Evolutionary conservation across 1,140 invertebrate genomes (phyloP), one percentile per base, ranked within the genome.

Genomic region (Drosophila takahashii): DNA sequence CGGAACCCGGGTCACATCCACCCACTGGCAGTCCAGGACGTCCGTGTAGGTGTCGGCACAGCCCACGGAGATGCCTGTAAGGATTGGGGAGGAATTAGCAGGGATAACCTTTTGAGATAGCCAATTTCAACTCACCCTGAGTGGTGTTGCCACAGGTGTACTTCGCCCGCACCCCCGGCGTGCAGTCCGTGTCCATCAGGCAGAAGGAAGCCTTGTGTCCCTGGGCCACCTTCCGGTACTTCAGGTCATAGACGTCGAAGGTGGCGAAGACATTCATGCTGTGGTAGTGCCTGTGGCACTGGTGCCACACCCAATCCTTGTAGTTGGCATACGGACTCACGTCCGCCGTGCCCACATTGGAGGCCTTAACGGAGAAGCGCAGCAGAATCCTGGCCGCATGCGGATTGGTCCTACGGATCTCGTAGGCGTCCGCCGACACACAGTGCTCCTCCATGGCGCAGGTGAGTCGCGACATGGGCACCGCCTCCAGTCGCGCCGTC

Each of bases 401-500:
- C 6, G 90, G 90, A 39, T 89, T 56, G 0, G 70, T 79, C 13
- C 47, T 48, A 67, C 96, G 95, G 36, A 96, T 93, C 80, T 94
- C 94, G 89, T 98, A 98, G 2, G 98, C 98, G 44, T 95, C 94
- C 0, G 95, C 94, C 0, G 97, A 95, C 0, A 99, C 92, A 83
- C 98, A 99, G 86, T 98, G 98, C 91, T 99, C 98, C 83, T 99
- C 98, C 97, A 99, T 98, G 6, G 98, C 97, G 85, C 98, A 99
- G 69, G 97, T 96, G 1, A 99, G 93, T 81, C 95, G 95, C 51
- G 95, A 96, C 77, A 98, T 93, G 50, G 96, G 95, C 39, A 95
- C 94, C 62, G 98, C 96, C 91, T 98, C 97, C n/a, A 99, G 93
- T 89, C 97, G 96, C 0, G 96, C 95, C 0, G 96, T 96, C n/a